Evolutionary conservation across 2,797 vertebrate genomes (phyloP).

Genomic region (Zenarchopterus dispar): DNA sequence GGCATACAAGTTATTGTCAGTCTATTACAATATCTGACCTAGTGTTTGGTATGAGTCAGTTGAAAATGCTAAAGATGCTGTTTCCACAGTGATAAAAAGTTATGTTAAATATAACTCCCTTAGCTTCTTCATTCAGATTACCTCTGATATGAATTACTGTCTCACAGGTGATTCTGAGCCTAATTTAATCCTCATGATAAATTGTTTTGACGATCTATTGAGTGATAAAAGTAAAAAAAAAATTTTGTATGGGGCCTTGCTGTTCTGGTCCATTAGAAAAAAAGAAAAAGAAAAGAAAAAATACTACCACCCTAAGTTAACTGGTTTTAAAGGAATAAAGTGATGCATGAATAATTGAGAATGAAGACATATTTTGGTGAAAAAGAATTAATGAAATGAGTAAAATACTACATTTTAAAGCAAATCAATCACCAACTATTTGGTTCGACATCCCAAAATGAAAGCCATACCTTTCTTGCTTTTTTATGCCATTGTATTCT

Average conservation of each 20-base stretch:
- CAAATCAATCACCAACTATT: background rate
- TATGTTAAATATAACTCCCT: background rate
- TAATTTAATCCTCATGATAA: too few relatives aligned
- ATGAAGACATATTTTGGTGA: background rate
- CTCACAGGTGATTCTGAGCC: background rate
- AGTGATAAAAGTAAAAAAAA: too few relatives aligned
- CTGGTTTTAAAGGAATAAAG: background rate
- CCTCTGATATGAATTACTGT: background rate
- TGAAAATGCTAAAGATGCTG: background rate
- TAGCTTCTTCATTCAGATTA: background rate
- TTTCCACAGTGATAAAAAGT: background rate
- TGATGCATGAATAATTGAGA: background rate
- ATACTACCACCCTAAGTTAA: too few relatives aligned
- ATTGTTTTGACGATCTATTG: too few relatives aligned
- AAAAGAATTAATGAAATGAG: background rate
- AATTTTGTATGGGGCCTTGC: too few relatives aligned
- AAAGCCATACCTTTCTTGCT: conserved; percentile 77
- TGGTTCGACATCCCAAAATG: background rate
- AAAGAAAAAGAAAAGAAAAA: too few relatives aligned
- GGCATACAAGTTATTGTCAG: too few relatives aligned
- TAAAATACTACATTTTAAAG: background rate
- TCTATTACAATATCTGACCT: too few relatives aligned
- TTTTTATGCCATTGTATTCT: conserved; percentile 66
- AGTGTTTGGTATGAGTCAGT: background rate
- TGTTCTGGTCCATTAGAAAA: too few relatives aligned